These are phyloP conservation scores for Tachycineta bicolor DNA, from an alignment of 2,113 vertebrate species.

Conservation along the genomic window DNA sequence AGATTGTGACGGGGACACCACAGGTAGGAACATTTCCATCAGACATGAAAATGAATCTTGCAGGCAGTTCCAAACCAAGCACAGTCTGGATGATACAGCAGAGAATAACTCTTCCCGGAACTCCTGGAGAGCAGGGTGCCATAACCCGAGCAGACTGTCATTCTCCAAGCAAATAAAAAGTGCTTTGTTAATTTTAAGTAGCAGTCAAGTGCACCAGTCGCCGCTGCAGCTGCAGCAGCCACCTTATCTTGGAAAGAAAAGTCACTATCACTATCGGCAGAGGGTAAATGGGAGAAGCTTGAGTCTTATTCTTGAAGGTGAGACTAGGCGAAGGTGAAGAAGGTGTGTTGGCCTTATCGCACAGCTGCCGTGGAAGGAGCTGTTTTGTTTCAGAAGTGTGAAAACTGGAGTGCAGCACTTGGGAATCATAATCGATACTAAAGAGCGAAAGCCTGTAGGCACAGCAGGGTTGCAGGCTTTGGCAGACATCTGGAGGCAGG, in stretches of 20 bases:
- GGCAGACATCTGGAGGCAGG: background rate
- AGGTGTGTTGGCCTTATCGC: background rate
- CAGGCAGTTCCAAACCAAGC: background rate
- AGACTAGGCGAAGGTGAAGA: background rate
- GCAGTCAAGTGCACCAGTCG: background rate
- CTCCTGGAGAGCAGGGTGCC: background rate
- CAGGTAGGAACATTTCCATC: background rate
- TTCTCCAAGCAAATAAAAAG: background rate
- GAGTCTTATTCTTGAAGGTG: background rate
- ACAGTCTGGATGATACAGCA: background rate
- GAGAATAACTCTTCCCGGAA: background rate
- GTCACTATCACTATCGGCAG: rapidly evolving
- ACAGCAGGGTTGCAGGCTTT: background rate
- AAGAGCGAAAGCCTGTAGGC: background rate
- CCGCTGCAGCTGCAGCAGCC: background rate
- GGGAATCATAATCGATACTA: rapidly evolving
- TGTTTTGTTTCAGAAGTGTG: background rate
- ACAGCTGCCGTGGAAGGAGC: background rate
- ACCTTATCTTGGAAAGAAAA: background rate
- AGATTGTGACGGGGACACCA: background rate
- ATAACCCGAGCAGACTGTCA: background rate
- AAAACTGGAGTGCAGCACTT: background rate
- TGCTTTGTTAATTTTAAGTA: conserved; percentile 7
- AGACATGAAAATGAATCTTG: conserved; percentile 9
- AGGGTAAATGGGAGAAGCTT: background rate